Evolutionary conservation across 2,888 invertebrate species (phyloP), one percentile per base, ranked within the genome.

Genomic region (Auanema freiburgensis): DNA sequence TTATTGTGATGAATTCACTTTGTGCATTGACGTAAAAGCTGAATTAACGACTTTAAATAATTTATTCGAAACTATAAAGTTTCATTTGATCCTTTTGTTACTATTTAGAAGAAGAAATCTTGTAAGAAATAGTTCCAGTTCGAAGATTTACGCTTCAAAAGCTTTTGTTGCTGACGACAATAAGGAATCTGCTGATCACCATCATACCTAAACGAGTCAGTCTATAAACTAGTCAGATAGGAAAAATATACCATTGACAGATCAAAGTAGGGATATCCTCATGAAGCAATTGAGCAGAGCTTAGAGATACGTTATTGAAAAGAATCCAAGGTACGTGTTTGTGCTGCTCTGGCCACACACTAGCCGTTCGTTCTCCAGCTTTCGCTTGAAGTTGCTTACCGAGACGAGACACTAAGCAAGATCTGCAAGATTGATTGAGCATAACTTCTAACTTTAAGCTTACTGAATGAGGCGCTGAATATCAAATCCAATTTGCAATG

Each of bases 281-380:
- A 24, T 67, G 58, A 43, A 70, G 65, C 43, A 61, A 59, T 51
- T 76, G 76, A 21, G 67, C 58, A 14, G 57, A 65, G 55, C 53
- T 58, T 33, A 72, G 61, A 8, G 76, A 77, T 33, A 77, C 78
- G 40, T 77, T 74, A 61, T 80, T 78, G 62, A 80, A 67, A 3
- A 79, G 63, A 11, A 80, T 42, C 77, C 78, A 79, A n/a, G 80
- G 80, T 6, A 80, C 80, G 55, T 68, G 69, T 3, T 69, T 58
- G 55, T 80, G 80, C 63, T 71, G 57, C 21, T 71, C 71, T 44
- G 73, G 73, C 71, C 71, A 79, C 25, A 76, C 74, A 42, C 69
- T 63, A 46, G 57, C 59, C 1, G 80, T 80, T 8, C 71, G 60
- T 5, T 59, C 60, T 25, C 80, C 80, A 0, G 79, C 78, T 21